Percentiles rank a stretch among this genome's conserved stretches.
Evolutionary conservation across 2,888 invertebrate species (phyloP).

Genomic region (Homarus gammarus): DNA sequence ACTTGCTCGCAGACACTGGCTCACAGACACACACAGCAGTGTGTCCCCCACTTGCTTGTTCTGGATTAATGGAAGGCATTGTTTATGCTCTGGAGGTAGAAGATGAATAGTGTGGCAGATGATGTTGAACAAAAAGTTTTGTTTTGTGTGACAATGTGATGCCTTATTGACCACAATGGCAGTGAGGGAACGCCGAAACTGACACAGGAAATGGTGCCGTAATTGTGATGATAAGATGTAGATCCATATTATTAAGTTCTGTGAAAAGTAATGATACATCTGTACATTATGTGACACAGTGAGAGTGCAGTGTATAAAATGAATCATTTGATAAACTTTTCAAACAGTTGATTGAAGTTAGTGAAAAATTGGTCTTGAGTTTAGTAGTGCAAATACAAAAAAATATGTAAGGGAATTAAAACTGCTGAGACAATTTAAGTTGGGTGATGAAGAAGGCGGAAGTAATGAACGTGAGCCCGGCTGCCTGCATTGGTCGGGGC

Average conservation of each 20-base stretch:
- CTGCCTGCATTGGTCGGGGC: slow-evolving; percentile 58
- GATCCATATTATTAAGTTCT: not conserved
- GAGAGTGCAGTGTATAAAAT: not conserved
- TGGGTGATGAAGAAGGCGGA: slow-evolving; percentile 63
- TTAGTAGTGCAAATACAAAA: not conserved
- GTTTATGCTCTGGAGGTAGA: not conserved
- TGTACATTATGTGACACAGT: not conserved
- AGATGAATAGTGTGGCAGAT: not conserved
- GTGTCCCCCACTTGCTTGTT: not conserved
- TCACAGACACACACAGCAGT: not conserved
- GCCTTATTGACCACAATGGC: not conserved
- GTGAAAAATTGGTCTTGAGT: not conserved
- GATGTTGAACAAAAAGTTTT: not conserved
- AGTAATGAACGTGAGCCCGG: slow-evolving; percentile 57
- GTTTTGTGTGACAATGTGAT: not conserved
- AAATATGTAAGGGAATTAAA: slow-evolving; percentile 22
- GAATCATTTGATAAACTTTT: not conserved
- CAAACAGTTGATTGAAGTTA: not conserved
- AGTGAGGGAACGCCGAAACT: not conserved
- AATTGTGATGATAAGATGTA: not conserved
- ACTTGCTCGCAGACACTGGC: not conserved
- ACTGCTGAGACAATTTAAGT: not conserved
- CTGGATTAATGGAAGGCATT: not conserved
- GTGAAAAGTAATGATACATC: not conserved
- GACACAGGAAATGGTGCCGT: not conserved